phyloP scores from a whole-genome alignment of 1,140 invertebrate species.

The Ditylenchus dipsaci region DNA sequence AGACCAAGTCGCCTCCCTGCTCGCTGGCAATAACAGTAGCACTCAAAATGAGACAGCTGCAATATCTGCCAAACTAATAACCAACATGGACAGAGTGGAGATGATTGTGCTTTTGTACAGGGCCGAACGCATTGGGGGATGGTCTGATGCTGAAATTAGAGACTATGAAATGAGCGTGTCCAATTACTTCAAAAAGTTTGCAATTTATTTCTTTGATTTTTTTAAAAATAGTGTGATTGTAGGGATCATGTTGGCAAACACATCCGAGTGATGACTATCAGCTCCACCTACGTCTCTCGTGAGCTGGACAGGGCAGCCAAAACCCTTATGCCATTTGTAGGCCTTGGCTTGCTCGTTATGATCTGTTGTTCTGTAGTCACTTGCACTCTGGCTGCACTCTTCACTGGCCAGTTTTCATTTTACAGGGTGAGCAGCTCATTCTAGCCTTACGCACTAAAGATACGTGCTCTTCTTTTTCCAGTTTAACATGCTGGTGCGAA shows the following conservation, averaged over 20 bases:
- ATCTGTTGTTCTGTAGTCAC: slow-evolving; percentile 34
- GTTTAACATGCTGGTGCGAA: no score
- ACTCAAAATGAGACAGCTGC: not conserved
- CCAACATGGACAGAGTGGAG: slow-evolving; percentile 31
- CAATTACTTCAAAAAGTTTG: slow-evolving; percentile 36
- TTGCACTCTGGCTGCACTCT: slow-evolving; percentile 40
- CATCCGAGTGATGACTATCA: slow-evolving; percentile 28
- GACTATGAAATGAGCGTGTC: slow-evolving; percentile 38
- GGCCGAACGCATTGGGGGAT: slow-evolving; percentile 36
- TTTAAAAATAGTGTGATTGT: slow-evolving; percentile 1
- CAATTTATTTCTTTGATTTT: not conserved
- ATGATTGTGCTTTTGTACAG: slow-evolving; percentile 37
- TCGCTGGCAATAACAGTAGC: not conserved
- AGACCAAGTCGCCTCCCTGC: no score
- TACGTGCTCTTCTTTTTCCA: no score
- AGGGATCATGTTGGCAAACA: slow-evolving; percentile 38
- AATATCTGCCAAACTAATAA: not conserved
- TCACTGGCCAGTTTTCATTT: slow-evolving; percentile 32
- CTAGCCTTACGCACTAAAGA: no score
- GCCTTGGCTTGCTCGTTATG: slow-evolving; percentile 45
- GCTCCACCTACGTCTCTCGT: slow-evolving; percentile 25
- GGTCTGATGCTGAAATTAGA: slow-evolving; percentile 31
- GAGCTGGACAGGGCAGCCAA: slow-evolving; percentile 41
- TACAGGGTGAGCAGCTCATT: slow-evolving; percentile 47
- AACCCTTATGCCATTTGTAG: slow-evolving; percentile 35